Evolutionary conservation across 2,113 vertebrate species (phyloP), one percentile per base, ranked within the genome.

Genomic region (Ophiodon elongatus): DNA sequence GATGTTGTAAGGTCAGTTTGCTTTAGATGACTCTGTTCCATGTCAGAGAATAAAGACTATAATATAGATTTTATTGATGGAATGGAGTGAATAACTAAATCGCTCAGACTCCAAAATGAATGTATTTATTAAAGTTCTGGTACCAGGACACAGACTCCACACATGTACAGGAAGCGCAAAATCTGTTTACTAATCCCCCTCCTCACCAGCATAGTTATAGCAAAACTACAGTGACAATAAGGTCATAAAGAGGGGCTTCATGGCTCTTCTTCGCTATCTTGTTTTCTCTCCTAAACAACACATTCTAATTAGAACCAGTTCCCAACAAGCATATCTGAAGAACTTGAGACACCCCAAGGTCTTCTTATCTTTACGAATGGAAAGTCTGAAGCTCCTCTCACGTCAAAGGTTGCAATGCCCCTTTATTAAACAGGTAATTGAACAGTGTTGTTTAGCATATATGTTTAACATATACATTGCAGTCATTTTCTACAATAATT

Each of bases 1-100:
- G 19, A 29, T 74, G 47, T 57, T 75, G 31, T 57, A 37, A 79
- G 72, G 83, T 69, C 76, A 76, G 43, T 50, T 65, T 23, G 41
- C 41, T 60, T 37, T 39, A 37, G 9, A 76, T 62, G n/a, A 35
- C 17, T 39, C 10, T 56, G 50, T 73, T 69, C 13, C 21, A 27
- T 63, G 45, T 25, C 52, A 62, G 52, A 69, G 41, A 23, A 59
- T 43, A 45, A 54, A 52, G 8, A 45, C 23, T 13, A 17, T 57
- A 27, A 39, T 45, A 52, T 41, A 59, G 45, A 60, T 75, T 9
- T 23, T 35, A 68, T 81, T 19, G 11, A 15, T 59, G 60, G n/a
- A n/a, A 70, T 35, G 8, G 47, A 17, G 29, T 63, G 25, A 72
- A 43, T 13, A n/a, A 54, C 57, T 4, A n/a, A 56, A 56, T 73